Conservation (phyloP, 2,888 invertebrate genomes). For the Apodemia duryi region DNA sequence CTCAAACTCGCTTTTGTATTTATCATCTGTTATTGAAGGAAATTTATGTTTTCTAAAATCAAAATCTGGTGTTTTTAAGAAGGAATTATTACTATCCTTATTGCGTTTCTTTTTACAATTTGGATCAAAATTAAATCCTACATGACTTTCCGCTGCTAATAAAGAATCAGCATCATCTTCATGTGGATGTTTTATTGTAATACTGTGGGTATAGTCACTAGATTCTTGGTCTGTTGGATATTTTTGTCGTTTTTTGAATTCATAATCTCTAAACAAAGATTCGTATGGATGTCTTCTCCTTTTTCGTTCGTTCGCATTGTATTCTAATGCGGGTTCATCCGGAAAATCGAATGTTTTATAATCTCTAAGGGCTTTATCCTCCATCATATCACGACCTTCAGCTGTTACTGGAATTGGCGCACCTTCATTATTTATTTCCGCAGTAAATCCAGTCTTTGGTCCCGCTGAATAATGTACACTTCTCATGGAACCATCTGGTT, state of each 20-base stretch:
- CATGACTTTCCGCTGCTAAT: constrained; percentile 54
- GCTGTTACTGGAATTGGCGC: constrained; percentile 33
- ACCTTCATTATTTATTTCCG: constrained; percentile 76
- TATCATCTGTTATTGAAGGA: constrained; percentile 43
- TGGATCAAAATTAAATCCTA: constrained; percentile 57
- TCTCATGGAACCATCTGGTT: constrained; percentile 82
- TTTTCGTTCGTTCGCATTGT: constrained; percentile 43
- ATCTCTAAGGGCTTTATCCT: constrained; percentile 58
- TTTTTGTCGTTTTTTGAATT: constrained; percentile 48
- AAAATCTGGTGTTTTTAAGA: constrained; percentile 46
- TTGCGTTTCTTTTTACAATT: constrained; percentile 64
- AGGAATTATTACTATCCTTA: constrained; percentile 43
- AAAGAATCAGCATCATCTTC: constrained; percentile 44
- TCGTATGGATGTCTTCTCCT: constrained; percentile 50
- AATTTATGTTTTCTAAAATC: constrained; percentile 52
- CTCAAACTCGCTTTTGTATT: constrained; percentile 52
- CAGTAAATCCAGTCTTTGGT: constrained; percentile 77
- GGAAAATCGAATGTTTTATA: constrained; percentile 57
- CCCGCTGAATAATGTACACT: constrained; percentile 81
- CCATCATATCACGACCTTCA: constrained; percentile 35
- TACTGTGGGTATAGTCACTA: constrained; percentile 63
- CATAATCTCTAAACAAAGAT: constrained; percentile 46
- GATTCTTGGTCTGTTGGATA: constrained; percentile 55
- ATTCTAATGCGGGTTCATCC: constrained; percentile 54
- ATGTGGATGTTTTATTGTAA: constrained; percentile 59